Evolutionary conservation across 1,140 invertebrate species (phyloP), one percentile per base, ranked within the genome.

Genomic region (Drosophila bocki): DNA sequence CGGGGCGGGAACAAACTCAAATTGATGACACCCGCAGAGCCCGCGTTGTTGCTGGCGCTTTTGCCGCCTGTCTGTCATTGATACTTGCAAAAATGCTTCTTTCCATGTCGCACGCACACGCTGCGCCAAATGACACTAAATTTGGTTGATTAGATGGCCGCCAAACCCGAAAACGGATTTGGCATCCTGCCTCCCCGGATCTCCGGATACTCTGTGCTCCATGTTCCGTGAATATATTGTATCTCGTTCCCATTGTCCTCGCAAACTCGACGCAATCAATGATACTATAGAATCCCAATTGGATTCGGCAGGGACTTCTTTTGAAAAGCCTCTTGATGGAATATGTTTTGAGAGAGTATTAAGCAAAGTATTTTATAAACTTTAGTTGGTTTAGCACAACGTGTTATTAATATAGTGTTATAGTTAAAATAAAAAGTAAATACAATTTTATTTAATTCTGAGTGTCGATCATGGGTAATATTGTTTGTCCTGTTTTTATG

Each of bases 81-180:
- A 84, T 84, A 85, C 81, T 85, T 69, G 69, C 81, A 84, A 80
- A 84, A 72, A 72, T 56, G 56, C 75, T 67, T 26, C 68, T 65
- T 83, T 83, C 69, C 76, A 80, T 84, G 84, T 53, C 69, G 67
- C 81, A 78, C 80, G 81, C 84, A 78, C 65, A 56, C 75, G 75
- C 64, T 63, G 76, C 67, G 53, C 72, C 78, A 79, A 90, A 90
- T 90, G 78, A 79, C 78, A 83, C 85, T 85, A 90, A 90, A 90
- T 90, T 90, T 72, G 61, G 85, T 90, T 90, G 85, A 90, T 90
- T 90, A 90, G 84, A 87, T 87, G 85, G 71, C 77, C 80, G 29
- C 64, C 71, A 53, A 80, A 72, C 51, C 64, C 39, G 39, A 65
- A 65, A 65, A 45, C 53, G 74, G 59, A 76, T 60, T 72, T 71